These are phyloP conservation scores for Corythornis leucogaster DNA, from an alignment of 2,797 vertebrate species.

Conservation along the genomic window DNA sequence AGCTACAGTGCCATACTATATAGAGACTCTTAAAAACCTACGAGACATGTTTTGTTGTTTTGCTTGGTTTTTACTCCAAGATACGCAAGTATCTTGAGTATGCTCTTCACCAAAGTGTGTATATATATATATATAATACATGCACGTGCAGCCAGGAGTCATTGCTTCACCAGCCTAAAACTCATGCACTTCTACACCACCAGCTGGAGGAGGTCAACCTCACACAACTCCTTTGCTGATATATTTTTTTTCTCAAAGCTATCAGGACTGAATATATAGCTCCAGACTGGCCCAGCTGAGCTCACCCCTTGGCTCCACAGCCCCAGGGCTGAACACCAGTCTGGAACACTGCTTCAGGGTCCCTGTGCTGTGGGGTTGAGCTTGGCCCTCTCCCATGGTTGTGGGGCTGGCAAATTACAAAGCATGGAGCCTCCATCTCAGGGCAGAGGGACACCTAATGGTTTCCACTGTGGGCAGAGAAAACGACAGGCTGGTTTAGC, in stretches of 20 bases:
- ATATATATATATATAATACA: background rate
- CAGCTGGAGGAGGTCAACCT: background rate
- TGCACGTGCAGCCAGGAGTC: background rate
- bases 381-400: fast-evolving
- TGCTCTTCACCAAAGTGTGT: background rate
- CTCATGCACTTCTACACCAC: background rate
- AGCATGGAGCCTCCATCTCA: background rate
- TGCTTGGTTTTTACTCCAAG: background rate
- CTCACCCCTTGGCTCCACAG: background rate
- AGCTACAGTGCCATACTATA: background rate
- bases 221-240: background rate
- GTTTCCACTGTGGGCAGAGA: background rate
- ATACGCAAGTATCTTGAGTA: background rate
- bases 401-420: background rate
- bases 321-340: background rate
- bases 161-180: background rate
- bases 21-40: background rate
- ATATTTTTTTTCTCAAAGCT: background rate
- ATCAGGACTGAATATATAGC: background rate
- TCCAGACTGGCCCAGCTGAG: fast-evolving
- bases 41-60: background rate
- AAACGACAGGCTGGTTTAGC: background rate
- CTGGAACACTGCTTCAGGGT: background rate
- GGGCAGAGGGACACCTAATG: background rate
- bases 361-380: fast-evolving